Percentiles rank a stretch among this genome's conserved stretches.
Conservation (phyloP, 2,113 vertebrate genomes). For the Cyanocitta stelleri region DNA sequence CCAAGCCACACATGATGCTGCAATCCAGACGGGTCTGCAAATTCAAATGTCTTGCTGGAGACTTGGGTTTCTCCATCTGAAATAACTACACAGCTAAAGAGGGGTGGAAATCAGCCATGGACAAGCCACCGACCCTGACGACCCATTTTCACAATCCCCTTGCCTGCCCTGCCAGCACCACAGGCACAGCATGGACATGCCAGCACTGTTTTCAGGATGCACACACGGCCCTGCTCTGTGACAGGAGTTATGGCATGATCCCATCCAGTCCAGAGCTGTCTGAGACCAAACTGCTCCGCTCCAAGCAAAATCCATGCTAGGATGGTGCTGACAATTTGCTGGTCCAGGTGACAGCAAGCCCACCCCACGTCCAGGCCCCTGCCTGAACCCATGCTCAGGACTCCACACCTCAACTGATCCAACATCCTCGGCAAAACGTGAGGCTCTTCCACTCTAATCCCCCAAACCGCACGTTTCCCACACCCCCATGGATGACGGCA, state of each 20-base stretch:
- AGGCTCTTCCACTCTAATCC: neutral
- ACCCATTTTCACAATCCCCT: neutral
- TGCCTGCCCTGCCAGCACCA: neutral
- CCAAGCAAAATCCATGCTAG: neutral
- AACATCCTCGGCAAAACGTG: neutral
- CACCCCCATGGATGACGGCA: neutral
- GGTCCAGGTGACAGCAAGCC: neutral
- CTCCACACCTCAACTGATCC: neutral
- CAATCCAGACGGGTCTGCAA: neutral
- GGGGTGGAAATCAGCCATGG: rapidly evolving
- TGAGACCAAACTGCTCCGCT: neutral
- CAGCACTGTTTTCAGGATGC: neutral
- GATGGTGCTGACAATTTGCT: neutral
- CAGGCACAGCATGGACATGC: rapidly evolving
- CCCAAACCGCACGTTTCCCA: neutral
- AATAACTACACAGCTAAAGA: neutral
- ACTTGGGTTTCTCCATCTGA: neutral
- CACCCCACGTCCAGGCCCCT: rapidly evolving
- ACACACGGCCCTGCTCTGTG: neutral
- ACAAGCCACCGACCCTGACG: rapidly evolving
- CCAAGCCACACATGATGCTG: neutral
- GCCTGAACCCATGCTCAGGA: neutral
- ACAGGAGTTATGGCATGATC: neutral
- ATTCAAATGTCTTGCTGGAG: neutral
- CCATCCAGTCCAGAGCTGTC: neutral